Base-by-base conservation (phyloP, 1,140 invertebrate genomes). In the Euglossa dilemma region DNA sequence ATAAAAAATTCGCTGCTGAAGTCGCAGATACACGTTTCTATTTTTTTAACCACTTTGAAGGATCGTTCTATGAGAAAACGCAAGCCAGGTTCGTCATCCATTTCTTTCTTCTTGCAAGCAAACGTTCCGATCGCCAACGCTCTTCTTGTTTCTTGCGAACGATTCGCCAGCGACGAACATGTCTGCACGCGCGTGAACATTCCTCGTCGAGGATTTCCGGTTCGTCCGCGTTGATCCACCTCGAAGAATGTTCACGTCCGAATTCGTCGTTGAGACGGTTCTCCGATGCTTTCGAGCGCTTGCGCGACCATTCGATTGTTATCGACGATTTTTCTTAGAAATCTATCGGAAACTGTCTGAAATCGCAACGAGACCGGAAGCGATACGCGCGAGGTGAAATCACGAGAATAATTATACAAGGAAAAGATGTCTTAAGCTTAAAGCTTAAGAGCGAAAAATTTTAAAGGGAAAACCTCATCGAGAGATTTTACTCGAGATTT, bases 81-180 rank as follows among this genome's bases (percentile, higher is more conserved):
- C 64, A 45, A 77, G 36, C 64, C 54, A 70, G 43, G 36, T 78
- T 86, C 74, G 85, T 45, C 57, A 83, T 59, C 66, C 18, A 25
- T 64, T 71, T 79, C 61, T 79, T 83, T 83, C 66, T 64, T 79
- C 56, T 78, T 54, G 43, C 50, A 18, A 63, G 28, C 45, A 64
- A 85, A 36, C 70, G 75, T 85, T 83, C 77, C 73, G 59, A 73
- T 20, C 59, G 73, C 73, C 36, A 14, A 73, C 67, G 73, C 50
- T 83, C 73, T 74, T 73, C 85, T 77, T 54, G 72, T 75, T 86
- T 79, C 47, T n/a, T 70, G 54, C 28, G 67, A 25, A 63, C 66
- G 50, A 47, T 28, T 61, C n/a, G 11, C n/a, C 45, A 69, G 6
- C n/a, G 45, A 36, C 47, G 28, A 47, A 54, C 11, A 28, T 43